Evolutionary conservation across 2,888 invertebrate species (phyloP).

Genomic region (Sclerodermus sp.): DNA sequence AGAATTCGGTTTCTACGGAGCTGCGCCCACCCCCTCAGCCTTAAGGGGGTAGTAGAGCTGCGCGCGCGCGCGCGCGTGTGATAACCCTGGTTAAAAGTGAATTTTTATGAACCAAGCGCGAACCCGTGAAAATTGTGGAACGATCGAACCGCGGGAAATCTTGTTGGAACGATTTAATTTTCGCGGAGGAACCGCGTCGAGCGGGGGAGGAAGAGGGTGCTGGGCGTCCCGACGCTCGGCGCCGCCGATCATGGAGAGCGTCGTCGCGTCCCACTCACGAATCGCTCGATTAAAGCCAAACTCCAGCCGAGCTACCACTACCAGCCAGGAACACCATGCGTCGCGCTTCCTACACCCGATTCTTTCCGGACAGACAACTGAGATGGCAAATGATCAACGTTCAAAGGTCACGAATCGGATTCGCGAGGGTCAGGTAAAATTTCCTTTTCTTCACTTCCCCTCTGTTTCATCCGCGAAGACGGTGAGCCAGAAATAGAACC

Average conservation of each 20-base stretch:
- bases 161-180: too few species aligned
- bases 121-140: too few species aligned
- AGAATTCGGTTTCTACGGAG: too few species aligned
- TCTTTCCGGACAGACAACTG: conserved; percentile 47
- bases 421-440: conserved; percentile 50
- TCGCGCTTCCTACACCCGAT: conserved; percentile 35
- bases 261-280: not conserved
- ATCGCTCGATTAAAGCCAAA: not conserved
- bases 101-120: too few species aligned
- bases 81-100: too few species aligned
- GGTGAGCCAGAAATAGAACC: too few species aligned
- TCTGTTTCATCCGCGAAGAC: too few species aligned
- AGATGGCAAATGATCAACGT: conserved; percentile 56
- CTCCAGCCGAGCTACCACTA: not conserved
- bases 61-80: too few species aligned
- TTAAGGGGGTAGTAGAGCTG: too few species aligned
- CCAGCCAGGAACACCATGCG: conserved; percentile 30
- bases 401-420: conserved; percentile 45
- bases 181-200: conserved; percentile 3
- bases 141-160: conserved; percentile 6
- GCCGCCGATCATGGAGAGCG: conserved; percentile 20
- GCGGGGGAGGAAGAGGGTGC: conserved; percentile 31
- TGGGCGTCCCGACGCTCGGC: conserved; percentile 23
- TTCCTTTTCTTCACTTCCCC: too few species aligned
- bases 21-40: too few species aligned